Percentiles rank a stretch among this genome's conserved stretches.
Conservation (phyloP, 2,113 vertebrate genomes). For the Hippolais icterina region DNA sequence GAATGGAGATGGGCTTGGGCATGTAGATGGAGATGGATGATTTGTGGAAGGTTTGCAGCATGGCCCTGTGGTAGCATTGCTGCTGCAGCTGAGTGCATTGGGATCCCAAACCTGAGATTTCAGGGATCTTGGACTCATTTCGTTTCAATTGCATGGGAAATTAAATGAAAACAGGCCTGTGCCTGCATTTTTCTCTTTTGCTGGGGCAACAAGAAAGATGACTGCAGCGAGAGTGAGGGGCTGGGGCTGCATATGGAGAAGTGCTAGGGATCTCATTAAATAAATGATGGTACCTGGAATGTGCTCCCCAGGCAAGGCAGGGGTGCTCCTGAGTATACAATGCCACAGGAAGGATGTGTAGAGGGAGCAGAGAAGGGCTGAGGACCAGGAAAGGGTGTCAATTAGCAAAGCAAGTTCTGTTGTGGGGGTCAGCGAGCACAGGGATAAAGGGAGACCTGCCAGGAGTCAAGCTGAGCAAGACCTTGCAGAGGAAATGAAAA, state of each 20-base stretch:
- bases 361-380: fast-evolving
- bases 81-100: not conserved
- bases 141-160: not conserved
- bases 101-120: not conserved
- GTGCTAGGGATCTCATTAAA: not conserved
- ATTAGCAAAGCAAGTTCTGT: not conserved
- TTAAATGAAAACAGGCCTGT: slow-evolving; percentile 20
- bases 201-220: not conserved
- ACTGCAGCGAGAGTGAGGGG: not conserved
- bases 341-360: not conserved
- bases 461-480: slow-evolving; percentile 19
- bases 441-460: slow-evolving; percentile 19
- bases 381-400: not conserved
- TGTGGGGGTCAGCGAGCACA: not conserved
- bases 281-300: not conserved
- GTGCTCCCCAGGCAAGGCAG: not conserved
- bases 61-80: not conserved
- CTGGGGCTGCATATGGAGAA: fast-evolving
- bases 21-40: not conserved
- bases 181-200: not conserved
- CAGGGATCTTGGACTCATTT: not conserved
- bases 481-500: slow-evolving; percentile 57
- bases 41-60: not conserved
- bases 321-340: not conserved
- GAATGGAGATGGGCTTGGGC: not conserved